These are phyloP conservation scores for Morinoia aosen DNA, from an alignment of 2,888 invertebrate species.

Conservation along the genomic window DNA sequence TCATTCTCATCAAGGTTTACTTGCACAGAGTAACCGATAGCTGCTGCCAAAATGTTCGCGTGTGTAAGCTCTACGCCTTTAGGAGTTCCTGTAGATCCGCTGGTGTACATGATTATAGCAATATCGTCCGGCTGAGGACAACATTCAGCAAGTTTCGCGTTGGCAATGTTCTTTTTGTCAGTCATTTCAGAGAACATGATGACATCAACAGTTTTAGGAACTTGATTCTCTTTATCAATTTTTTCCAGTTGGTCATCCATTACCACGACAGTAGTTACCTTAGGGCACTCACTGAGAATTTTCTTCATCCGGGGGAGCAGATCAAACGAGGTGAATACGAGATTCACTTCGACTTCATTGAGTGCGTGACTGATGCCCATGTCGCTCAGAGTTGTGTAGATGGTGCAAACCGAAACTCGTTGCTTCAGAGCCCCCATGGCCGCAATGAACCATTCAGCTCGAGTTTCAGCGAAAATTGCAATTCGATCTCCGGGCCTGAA, in stretches of 20 bases:
- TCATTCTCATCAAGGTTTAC: slow-evolving; percentile 74
- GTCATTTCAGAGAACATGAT: slow-evolving; percentile 41
- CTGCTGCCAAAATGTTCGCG: slow-evolving; percentile 79
- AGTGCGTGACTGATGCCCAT: slow-evolving; percentile 97
- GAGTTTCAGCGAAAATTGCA: slow-evolving; percentile 96
- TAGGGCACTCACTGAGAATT: slow-evolving; percentile 81
- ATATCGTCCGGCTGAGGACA: slow-evolving; percentile 77
- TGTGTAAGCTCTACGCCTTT: slow-evolving; percentile 90
- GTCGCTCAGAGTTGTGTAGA: slow-evolving; percentile 96
- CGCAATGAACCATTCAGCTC: slow-evolving; percentile 97
- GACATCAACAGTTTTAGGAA: background rate
- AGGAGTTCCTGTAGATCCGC: slow-evolving; percentile 93
- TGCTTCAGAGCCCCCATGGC: slow-evolving; percentile 96
- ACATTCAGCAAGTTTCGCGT: background rate
- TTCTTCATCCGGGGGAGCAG: slow-evolving; percentile 90
- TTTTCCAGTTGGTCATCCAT: slow-evolving; percentile 53
- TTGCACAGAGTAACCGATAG: slow-evolving; percentile 46
- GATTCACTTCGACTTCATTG: slow-evolving; percentile 93
- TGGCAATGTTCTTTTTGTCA: background rate
- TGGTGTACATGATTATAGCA: slow-evolving; percentile 99
- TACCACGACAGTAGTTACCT: slow-evolving; percentile 76
- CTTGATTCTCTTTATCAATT: background rate
- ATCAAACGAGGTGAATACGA: slow-evolving; percentile 91
- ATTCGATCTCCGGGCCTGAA: slow-evolving; percentile 80
- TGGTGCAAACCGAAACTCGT: slow-evolving; percentile 86